Evolutionary conservation across 64 coral and sea anemone genomes (phyloP).

Genomic region (Dendrophyllia cribrosa): DNA sequence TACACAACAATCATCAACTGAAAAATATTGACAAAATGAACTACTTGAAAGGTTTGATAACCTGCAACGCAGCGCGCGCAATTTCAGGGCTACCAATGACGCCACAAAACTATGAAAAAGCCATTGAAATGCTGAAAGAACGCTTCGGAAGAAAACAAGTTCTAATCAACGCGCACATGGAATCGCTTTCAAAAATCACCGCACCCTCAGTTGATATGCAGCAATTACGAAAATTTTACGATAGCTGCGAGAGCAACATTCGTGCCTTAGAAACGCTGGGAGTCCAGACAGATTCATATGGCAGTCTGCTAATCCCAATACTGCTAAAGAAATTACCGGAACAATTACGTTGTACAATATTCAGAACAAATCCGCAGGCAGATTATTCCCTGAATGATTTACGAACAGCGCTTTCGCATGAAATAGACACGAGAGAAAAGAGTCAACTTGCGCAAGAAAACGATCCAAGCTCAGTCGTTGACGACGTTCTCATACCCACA

Average conservation of each 20-base stretch:
- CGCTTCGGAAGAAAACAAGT: too few species aligned
- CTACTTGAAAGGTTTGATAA: slow-evolving; percentile 27
- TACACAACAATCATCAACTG: slow-evolving; percentile 44
- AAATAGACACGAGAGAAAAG: slow-evolving; percentile 76
- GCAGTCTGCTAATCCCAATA: slow-evolving; percentile 70
- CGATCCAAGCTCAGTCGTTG: slow-evolving; percentile 37
- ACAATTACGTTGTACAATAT: slow-evolving; percentile 14
- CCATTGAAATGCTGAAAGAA: slow-evolving; percentile 55
- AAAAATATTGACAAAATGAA: slow-evolving; percentile 69
- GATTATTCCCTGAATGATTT: slow-evolving; percentile 53
- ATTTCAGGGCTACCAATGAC: slow-evolving; percentile 57
- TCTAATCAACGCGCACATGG: too few species aligned
- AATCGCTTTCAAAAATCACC: too few species aligned
- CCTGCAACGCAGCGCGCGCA: slow-evolving; percentile 56
- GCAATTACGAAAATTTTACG: slow-evolving; percentile 66
- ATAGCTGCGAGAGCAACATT: slow-evolving; percentile 75
- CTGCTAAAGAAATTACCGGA: slow-evolving; percentile 58
- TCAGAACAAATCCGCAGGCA: slow-evolving; percentile 59
- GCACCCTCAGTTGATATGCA: slow-evolving; percentile 30
- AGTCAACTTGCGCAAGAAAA: slow-evolving; percentile 55
- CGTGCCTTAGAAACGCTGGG: slow-evolving; percentile 62
- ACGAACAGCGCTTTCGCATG: slow-evolving; percentile 29
- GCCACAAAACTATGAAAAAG: slow-evolving; percentile 61
- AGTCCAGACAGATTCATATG: slow-evolving; percentile 75
- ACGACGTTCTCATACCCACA: slow-evolving; percentile 59